Evolutionary conservation across 2,797 vertebrate genomes (phyloP), one percentile per base, ranked within the genome.

Genomic region (Emydoidea blandingii): DNA sequence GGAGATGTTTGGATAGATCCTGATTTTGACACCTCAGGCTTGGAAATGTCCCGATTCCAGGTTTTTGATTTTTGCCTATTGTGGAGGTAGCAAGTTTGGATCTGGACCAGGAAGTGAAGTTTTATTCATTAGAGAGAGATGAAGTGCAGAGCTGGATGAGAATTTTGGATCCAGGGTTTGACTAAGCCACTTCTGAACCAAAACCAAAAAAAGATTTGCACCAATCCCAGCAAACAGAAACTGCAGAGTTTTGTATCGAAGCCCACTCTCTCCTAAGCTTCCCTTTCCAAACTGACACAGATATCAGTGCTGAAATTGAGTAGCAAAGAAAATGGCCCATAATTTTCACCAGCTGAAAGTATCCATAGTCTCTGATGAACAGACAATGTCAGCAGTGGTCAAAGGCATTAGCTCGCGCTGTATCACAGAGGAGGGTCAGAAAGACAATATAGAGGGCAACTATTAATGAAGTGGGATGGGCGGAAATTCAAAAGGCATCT

Each of bases 401-500:
- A 96, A 95, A 98, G 96, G 83, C 81, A 90, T 79, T 89, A 87
- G 95, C 95, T 94, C 92, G 81, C 87, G 91, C 83, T 72, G 93
- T n/a, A 87, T 94, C 76, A 90, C 90, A 94, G 83, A 95, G 86
- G 92, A 94, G 96, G 65, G 72, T 96, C 95, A 95, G 89, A 93
- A 90, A 91, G 34, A 25, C 74, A 92, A 94, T 5, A 8, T 4
- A 8, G 90, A 65, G 15, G 82, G 83, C 81, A 97, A 90, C 31
- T 65, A 74, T 80, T 72, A 93, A 94, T 52, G 56, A 92, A 54
- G 62, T 21, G 34, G 41, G 52, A 86, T 3, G 74, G 53, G 34
- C 79, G 47, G 57, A 5, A 90, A 82, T 57, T 80, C 62, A 88
- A 49, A 53, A 0, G 2, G 21, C n/a, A 81, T 16, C 0, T 0